These are phyloP conservation scores for Cuculus canorus DNA, from an alignment of 2,797 vertebrate species.

Conservation along the genomic window DNA sequence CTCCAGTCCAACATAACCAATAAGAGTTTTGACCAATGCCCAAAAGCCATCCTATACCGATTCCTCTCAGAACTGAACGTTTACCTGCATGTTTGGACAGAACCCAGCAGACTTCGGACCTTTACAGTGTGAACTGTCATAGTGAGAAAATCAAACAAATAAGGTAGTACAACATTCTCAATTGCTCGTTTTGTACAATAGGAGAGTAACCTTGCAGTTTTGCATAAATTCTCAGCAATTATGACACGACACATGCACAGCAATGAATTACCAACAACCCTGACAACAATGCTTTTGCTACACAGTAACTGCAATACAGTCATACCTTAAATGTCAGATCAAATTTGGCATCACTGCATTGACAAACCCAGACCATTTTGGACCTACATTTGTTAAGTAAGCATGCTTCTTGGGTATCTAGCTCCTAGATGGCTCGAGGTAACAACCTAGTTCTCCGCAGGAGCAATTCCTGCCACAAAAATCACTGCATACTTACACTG, in stretches of 20 bases:
- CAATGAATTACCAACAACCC: not conserved
- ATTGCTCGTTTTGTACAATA: not conserved
- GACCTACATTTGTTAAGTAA: not conserved
- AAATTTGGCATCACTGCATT: not conserved
- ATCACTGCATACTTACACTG: constrained; percentile 83
- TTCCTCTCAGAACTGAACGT: not conserved
- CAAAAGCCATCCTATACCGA: not conserved
- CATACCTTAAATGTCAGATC: not conserved
- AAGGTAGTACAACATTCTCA: not conserved
- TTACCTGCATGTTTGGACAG: not conserved
- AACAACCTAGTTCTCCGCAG: not conserved
- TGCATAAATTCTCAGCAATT: not conserved
- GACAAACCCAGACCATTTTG: not conserved
- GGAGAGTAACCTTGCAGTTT: not conserved
- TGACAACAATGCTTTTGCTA: not conserved
- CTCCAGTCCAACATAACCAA: not conserved
- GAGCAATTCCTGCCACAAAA: not conserved
- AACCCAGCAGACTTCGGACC: not conserved
- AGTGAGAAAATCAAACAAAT: not conserved
- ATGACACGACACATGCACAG: not conserved
- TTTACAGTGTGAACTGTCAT: not conserved
- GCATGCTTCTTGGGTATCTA: not conserved
- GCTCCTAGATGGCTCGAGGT: not conserved
- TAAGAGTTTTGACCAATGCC: not conserved
- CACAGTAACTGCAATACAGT: not conserved